Percentiles rank a stretch among this genome's conserved stretches.
phyloP scores from a whole-genome alignment of 1,140 invertebrate genomes.

The Trachelipus rathkii region DNA sequence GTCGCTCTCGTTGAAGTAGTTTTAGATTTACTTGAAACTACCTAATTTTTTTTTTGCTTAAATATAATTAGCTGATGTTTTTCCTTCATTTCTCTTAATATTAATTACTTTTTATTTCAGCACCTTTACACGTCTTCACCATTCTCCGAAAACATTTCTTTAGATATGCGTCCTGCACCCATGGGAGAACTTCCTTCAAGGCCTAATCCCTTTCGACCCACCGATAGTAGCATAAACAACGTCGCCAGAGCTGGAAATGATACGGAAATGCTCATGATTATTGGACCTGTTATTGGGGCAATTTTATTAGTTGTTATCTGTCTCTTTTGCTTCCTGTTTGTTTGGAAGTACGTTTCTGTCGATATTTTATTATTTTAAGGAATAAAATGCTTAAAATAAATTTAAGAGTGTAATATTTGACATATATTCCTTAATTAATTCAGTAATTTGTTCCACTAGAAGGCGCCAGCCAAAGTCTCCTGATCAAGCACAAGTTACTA shows the following conservation, averaged over 20 bases:
- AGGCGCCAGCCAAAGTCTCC: constrained; percentile 81
- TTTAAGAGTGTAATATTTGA: neutral
- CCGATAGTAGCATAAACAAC: constrained; percentile 66
- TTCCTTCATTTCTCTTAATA: too few relatives aligned
- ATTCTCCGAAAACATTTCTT: constrained; percentile 79
- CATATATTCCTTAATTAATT: neutral
- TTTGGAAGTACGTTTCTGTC: constrained; percentile 48
- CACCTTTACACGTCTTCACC: constrained; percentile 92
- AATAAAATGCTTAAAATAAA: neutral
- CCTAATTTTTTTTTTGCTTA: too few relatives aligned
- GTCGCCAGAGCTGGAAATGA: constrained; percentile 64
- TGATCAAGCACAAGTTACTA: constrained; percentile 80
- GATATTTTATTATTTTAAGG: neutral
- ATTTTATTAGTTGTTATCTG: constrained; percentile 53
- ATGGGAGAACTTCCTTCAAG: constrained; percentile 78
- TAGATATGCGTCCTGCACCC: constrained; percentile 82
- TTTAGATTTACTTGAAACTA: too few relatives aligned
- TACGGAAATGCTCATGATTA: constrained; percentile 71
- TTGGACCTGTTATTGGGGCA: constrained; percentile 53
- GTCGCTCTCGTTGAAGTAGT: too few relatives aligned
- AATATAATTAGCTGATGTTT: too few relatives aligned
- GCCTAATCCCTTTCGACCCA: constrained; percentile 72
- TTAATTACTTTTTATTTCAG: constrained; percentile 47
- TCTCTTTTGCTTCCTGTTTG: constrained; percentile 52
- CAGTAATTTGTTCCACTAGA: constrained; percentile 48